These are phyloP conservation scores for Agonum fuliginosum DNA, from an alignment of 2,888 invertebrate species.

Conservation along the genomic window DNA sequence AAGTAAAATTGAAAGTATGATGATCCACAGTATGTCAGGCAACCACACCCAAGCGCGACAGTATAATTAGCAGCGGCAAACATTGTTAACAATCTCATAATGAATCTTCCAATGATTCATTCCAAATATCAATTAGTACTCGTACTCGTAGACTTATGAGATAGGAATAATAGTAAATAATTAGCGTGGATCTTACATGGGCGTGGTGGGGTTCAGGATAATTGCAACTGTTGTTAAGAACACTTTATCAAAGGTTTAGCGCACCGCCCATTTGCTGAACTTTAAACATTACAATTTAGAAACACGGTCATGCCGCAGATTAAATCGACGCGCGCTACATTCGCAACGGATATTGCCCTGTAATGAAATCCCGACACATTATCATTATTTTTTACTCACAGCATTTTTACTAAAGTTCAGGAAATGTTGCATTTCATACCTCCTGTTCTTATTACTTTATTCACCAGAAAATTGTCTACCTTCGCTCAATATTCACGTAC, in stretches of 20 bases:
- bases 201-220: conserved; percentile 26
- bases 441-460: neutral
- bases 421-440: conserved; percentile 6
- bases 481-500: no score
- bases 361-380: conserved; percentile 46
- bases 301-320: conserved; percentile 58
- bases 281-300: conserved; percentile 60
- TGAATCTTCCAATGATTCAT: neutral
- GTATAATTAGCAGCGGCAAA: neutral
- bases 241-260: conserved; percentile 60
- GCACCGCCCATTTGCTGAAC: conserved; percentile 59
- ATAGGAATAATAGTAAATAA: conserved; percentile 53
- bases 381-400: conserved; percentile 47
- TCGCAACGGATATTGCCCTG: conserved; percentile 46
- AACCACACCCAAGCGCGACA: no score
- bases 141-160: neutral
- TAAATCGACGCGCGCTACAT: conserved; percentile 51
- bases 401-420: conserved; percentile 15
- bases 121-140: conserved; percentile 19
- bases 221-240: conserved; percentile 60
- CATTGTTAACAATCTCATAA: neutral
- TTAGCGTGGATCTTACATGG: conserved; percentile 27
- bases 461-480: no score
- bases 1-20: no score
- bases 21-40: no score